Conservation (phyloP, 1,140 invertebrate genomes). For the Scaptomyza montana region DNA sequence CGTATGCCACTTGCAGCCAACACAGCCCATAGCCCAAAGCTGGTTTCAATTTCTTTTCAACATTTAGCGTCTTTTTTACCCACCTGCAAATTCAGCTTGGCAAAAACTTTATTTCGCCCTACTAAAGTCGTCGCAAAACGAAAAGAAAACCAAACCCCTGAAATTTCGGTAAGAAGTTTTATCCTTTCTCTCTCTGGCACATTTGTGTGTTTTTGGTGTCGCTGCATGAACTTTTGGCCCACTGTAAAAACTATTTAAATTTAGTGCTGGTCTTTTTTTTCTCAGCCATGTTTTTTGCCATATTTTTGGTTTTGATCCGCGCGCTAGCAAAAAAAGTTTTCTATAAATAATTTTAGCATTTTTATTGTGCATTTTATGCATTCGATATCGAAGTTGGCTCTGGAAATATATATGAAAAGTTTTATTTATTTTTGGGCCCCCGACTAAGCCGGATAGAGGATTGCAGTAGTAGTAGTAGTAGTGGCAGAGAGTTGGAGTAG, state of each 20-base stretch:
- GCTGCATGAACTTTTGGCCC: slow-evolving; percentile 31
- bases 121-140: slow-evolving; percentile 21
- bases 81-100: slow-evolving; percentile 43
- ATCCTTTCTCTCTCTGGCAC: slow-evolving; percentile 5
- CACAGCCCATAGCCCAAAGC: slow-evolving; percentile 11
- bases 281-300: slow-evolving; percentile 15
- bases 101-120: slow-evolving; percentile 54
- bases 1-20: slow-evolving; percentile 29
- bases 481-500: neutral
- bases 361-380: slow-evolving; percentile 81
- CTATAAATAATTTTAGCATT: slow-evolving; percentile 81
- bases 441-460: slow-evolving; percentile 24
- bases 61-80: slow-evolving; percentile 37
- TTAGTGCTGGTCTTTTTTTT: slow-evolving; percentile 29
- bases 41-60: slow-evolving; percentile 59
- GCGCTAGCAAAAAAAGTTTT: slow-evolving; percentile 62
- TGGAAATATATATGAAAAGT: slow-evolving; percentile 82
- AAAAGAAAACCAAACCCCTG: slow-evolving; percentile 19
- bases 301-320: slow-evolving; percentile 51
- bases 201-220: slow-evolving; percentile 3
- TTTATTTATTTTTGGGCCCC: slow-evolving; percentile 73
- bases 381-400: slow-evolving; percentile 77
- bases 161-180: slow-evolving; percentile 38
- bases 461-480: neutral
- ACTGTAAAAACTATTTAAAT: slow-evolving; percentile 69